Percentiles rank a stretch among this genome's conserved stretches.
Conservation (phyloP, 2,113 vertebrate genomes). For the Cairina moschata region DNA sequence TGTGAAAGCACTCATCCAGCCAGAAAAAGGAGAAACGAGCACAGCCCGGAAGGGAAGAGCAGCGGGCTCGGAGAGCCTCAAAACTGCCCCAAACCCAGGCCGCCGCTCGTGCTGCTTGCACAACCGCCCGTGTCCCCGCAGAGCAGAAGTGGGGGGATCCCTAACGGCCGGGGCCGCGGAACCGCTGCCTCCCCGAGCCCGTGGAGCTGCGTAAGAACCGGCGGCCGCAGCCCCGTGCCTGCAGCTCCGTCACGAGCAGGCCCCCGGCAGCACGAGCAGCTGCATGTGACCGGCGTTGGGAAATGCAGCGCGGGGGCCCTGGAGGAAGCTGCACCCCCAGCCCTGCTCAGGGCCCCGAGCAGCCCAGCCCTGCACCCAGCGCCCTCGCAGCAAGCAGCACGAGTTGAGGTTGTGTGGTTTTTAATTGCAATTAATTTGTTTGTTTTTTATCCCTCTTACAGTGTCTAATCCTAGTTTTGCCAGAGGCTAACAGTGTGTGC, state of each 20-base stretch:
- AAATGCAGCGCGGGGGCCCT: neutral
- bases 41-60: neutral
- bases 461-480: neutral
- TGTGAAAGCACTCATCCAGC: neutral
- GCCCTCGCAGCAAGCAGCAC: neutral
- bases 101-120: neutral
- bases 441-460: neutral
- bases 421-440: neutral
- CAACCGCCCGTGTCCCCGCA: accelerated
- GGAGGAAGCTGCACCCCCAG: neutral
- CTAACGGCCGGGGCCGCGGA: neutral
- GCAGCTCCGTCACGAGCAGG: accelerated
- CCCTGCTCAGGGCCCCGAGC: neutral
- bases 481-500: neutral
- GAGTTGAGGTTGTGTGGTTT: neutral
- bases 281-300: neutral
- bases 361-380: neutral
- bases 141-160: neutral
- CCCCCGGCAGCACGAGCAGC: neutral
- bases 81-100: neutral
- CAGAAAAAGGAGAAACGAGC: neutral
- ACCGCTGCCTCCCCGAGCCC: neutral
- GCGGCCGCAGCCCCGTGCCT: neutral
- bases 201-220: neutral
- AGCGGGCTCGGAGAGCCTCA: neutral